Evolutionary conservation across 2,888 invertebrate species (phyloP), one percentile per base, ranked within the genome.

Genomic region (Schrankia costaestrigalis): DNA sequence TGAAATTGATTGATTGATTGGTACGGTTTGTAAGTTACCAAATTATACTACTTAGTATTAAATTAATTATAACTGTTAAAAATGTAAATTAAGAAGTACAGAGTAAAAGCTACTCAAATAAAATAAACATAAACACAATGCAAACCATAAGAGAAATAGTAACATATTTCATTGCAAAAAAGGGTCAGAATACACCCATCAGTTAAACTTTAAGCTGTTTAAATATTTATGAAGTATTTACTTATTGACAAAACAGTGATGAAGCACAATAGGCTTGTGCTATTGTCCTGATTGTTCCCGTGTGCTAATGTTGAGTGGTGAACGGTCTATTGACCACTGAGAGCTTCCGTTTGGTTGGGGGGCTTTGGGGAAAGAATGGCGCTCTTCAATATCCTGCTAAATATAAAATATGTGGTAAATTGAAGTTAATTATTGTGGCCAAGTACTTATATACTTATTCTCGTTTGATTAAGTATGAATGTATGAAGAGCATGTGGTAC

Each of bases 171-270:
- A 9, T 3, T 11, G 12, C 31, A 35, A 46, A 31, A 37, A 22
- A 15, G 21, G 6, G 26, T 11, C 14, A 28, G 26, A 38, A 31
- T 41, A 41, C 56, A 62, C 64, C 63, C 66, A 70, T 71, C 69
- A 67, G 71, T 71, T 71, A 67, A 63, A 55, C 52, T 49, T 49
- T 65, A 74, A 78, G 80, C 77, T 75, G 76, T 79, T 83, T 73
- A 79, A 83, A 83, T 81, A 83, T 80, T 83, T 80, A 80, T 71
- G 74, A 53, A 72, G 66, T 77, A 76, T 82, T 79, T 82, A 71
- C 66, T 71, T 78, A 78, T 82, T 83, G 80, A 74, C 82, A 77
- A 83, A 85, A 84, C 80, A 81, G 71, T 42, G 73, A 75, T 76
- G 55, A 55, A 41, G 38, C 50, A 82, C 80, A 84, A 82, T 80